A percentile compares a stretch with the other conserved stretches of the same genome.
These are phyloP conservation scores for Pipistrellus nathusii DNA, from an alignment of 2,797 vertebrate genomes.

Conservation along the genomic window DNA sequence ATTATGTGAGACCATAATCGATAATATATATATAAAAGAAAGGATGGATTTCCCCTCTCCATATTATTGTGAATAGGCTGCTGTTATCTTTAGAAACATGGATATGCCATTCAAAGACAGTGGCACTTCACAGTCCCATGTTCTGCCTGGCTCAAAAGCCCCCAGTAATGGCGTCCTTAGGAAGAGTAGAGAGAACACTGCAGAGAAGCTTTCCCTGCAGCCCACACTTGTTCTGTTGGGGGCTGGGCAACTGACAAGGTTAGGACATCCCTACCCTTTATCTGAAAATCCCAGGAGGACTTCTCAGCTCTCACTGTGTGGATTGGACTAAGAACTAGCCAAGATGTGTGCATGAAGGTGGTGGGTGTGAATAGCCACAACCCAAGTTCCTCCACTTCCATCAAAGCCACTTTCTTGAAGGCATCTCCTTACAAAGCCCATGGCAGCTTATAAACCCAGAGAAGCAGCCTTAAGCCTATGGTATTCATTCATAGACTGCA, in stretches of 20 bases:
- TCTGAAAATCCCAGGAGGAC: accelerated
- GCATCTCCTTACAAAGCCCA: not conserved
- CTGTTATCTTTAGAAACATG: not conserved
- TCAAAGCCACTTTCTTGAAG: not conserved
- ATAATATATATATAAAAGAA: too few species aligned
- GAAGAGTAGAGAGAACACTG: not conserved
- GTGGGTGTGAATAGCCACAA: accelerated
- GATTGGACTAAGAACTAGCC: not conserved
- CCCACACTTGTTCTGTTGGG: too few species aligned
- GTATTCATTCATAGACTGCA: constrained; percentile 65
- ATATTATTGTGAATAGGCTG: too few species aligned
- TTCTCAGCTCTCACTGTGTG: not conserved
- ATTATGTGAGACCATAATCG: too few species aligned
- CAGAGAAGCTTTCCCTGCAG: not conserved
- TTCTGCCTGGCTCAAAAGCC: not conserved
- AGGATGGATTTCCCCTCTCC: not conserved
- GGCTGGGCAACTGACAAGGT: not conserved
- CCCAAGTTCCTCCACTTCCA: accelerated
- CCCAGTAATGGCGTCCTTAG: not conserved
- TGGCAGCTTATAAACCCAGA: constrained; percentile 20
- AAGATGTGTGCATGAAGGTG: accelerated
- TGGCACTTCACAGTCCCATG: not conserved
- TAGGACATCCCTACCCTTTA: not conserved
- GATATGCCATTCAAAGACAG: not conserved
- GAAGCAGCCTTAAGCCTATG: constrained; percentile 44